Percentiles rank a stretch among this genome's conserved stretches.
Evolutionary conservation across 1,140 invertebrate genomes (phyloP).

Genomic region (Triops cancriformis): DNA sequence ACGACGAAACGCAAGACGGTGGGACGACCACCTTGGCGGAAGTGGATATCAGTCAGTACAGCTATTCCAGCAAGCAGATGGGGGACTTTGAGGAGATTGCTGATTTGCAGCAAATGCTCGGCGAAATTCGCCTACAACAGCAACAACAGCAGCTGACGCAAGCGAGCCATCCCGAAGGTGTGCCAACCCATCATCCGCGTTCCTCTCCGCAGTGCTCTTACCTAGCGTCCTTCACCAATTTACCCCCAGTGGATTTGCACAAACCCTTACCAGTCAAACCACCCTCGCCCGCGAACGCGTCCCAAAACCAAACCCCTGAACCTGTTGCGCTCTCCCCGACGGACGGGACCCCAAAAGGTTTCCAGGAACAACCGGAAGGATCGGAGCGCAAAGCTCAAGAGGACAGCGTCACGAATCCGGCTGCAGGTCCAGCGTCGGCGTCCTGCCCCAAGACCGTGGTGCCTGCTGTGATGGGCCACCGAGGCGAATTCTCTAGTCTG

Average conservation of each 20-base stretch:
- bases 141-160: slow-evolving; percentile 11
- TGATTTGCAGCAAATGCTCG: not conserved
- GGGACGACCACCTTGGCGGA: slow-evolving; percentile 16
- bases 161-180: slow-evolving; percentile 1
- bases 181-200: not conserved
- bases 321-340: not conserved
- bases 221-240: slow-evolving; percentile 20
- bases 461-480: slow-evolving; percentile 17
- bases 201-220: not conserved
- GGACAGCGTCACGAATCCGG: not conserved
- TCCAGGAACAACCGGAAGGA: not conserved
- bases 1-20: slow-evolving; percentile 10
- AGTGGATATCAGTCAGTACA: slow-evolving; percentile 15
- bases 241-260: slow-evolving; percentile 23
- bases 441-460: not conserved
- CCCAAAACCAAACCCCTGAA: not conserved
- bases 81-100: not conserved
- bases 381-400: not conserved
- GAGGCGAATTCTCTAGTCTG: slow-evolving; percentile 21
- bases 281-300: slow-evolving; percentile 3
- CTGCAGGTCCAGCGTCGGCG: not conserved
- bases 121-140: slow-evolving; percentile 1
- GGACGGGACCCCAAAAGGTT: not conserved
- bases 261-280: slow-evolving; percentile 21
- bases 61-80: not conserved